A percentile compares a stretch with the other conserved stretches of the same genome.
Conservation (phyloP, 2,888 invertebrate species). For the Orthosia incerta region DNA sequence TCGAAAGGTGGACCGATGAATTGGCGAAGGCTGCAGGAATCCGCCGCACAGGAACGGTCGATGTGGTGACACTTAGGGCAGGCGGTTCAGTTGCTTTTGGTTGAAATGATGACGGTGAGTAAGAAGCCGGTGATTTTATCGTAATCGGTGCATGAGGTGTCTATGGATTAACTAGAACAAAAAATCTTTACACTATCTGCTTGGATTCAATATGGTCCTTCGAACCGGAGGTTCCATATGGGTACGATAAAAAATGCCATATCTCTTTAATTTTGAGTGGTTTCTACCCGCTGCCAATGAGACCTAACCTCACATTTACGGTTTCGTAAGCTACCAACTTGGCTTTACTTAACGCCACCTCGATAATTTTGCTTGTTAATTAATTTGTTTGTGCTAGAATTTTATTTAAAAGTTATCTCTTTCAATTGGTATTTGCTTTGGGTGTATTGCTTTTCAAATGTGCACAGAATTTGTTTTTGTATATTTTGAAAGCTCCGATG, state of each 20-base stretch:
- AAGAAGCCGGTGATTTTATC: no score
- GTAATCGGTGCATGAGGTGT: neutral
- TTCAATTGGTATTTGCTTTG: slow-evolving; percentile 50
- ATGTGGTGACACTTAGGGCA: no score
- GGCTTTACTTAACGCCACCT: slow-evolving; percentile 66
- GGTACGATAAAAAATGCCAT: neutral
- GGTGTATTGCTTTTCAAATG: slow-evolving; percentile 30
- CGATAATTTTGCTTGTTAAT: slow-evolving; percentile 72
- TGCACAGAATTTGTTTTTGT: slow-evolving; percentile 29
- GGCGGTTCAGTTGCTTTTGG: no score
- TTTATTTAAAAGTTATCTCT: slow-evolving; percentile 56
- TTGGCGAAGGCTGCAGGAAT: no score
- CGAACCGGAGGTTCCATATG: neutral
- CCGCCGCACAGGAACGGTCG: no score
- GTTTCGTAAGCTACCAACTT: slow-evolving; percentile 51
- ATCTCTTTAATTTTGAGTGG: neutral
- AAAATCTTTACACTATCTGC: neutral
- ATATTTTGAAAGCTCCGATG: neutral
- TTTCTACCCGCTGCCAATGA: slow-evolving; percentile 3
- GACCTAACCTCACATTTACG: slow-evolving; percentile 23
- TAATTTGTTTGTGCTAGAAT: slow-evolving; percentile 69
- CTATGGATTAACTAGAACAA: neutral
- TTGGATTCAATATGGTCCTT: neutral
- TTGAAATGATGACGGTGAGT: no score
- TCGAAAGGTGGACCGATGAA: no score